These are phyloP conservation scores for Copidosoma floridanum DNA, from an alignment of 1,140 invertebrate genomes.

Conservation along the genomic window DNA sequence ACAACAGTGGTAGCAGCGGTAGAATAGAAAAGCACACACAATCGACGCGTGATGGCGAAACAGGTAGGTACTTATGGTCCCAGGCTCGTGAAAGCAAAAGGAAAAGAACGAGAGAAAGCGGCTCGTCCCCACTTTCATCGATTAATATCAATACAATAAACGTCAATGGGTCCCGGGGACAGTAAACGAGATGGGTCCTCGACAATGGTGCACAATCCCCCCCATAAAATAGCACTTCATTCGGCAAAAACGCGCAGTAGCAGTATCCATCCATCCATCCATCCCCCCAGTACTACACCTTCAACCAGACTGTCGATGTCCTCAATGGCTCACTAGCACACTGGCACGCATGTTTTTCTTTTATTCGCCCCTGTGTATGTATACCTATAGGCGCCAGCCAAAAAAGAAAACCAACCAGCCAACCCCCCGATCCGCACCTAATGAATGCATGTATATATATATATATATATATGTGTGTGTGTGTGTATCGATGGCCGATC, in stretches of 20 bases:
- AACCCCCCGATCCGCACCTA: background rate
- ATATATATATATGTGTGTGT: background rate
- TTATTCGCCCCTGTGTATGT: background rate
- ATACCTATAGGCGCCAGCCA: background rate
- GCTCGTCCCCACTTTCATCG: conserved; percentile 40
- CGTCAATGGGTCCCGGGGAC: conserved; percentile 33
- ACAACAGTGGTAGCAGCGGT: too few relatives aligned
- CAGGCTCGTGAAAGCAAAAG: too few relatives aligned
- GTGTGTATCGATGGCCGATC: background rate
- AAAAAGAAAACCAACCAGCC: conserved; percentile 7
- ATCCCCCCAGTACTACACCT: too few relatives aligned
- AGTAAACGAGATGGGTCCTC: background rate
- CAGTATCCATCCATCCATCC: conserved; percentile 21
- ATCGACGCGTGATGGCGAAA: conserved; percentile 28
- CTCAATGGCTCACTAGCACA: background rate
- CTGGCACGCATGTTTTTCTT: background rate
- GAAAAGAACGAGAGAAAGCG: too few relatives aligned
- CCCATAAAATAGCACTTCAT: conserved; percentile 40
- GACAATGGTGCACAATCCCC: background rate
- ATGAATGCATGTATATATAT: conserved; percentile 14
- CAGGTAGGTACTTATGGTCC: conserved; percentile 42
- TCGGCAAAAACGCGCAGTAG: conserved; percentile 28
- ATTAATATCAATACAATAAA: conserved; percentile 45
- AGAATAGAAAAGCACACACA: background rate
- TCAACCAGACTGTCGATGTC: conserved; percentile 3